These are phyloP conservation scores for Hofmannophila pseudospretella DNA, from an alignment of 2,888 invertebrate species.

Conservation along the genomic window DNA sequence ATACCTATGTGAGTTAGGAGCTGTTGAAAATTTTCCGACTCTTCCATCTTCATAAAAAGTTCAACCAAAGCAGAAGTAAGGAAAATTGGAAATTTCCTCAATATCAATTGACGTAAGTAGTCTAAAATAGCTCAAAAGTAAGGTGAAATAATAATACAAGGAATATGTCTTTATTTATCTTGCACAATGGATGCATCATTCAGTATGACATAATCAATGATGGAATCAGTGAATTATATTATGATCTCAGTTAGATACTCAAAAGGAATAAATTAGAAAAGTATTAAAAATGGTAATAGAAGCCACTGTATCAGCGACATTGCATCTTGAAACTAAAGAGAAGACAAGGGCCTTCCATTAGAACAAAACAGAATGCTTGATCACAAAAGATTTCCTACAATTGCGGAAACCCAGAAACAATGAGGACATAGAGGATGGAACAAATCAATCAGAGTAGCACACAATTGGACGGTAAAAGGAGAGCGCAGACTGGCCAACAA, in stretches of 20 bases:
- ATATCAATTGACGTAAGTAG: background rate
- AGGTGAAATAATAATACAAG: background rate
- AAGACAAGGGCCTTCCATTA: too few relatives aligned
- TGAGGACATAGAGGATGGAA: slow-evolving; percentile 26
- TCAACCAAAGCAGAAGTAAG: too few relatives aligned
- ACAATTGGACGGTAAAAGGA: slow-evolving; percentile 22
- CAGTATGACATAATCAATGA: background rate
- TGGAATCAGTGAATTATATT: too few relatives aligned
- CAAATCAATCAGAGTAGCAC: slow-evolving; percentile 14
- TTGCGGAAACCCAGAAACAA: slow-evolving; percentile 12
- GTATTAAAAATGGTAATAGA: too few relatives aligned
- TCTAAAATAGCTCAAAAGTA: background rate
- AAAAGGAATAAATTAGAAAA: too few relatives aligned
- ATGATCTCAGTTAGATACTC: too few relatives aligned
- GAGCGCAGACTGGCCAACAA: slow-evolving; percentile 33
- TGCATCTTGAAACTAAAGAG: too few relatives aligned
- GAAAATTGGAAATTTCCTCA: background rate
- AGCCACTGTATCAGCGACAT: too few relatives aligned
- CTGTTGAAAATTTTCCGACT: too few relatives aligned
- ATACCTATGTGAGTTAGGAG: too few relatives aligned
- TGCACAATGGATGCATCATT: too few relatives aligned
- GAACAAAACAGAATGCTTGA: background rate
- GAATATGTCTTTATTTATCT: too few relatives aligned
- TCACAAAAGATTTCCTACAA: background rate
- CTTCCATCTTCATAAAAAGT: background rate